phyloP scores from a whole-genome alignment of 92 coral and sea anemone species.

The Virgularia gustaviana region DNA sequence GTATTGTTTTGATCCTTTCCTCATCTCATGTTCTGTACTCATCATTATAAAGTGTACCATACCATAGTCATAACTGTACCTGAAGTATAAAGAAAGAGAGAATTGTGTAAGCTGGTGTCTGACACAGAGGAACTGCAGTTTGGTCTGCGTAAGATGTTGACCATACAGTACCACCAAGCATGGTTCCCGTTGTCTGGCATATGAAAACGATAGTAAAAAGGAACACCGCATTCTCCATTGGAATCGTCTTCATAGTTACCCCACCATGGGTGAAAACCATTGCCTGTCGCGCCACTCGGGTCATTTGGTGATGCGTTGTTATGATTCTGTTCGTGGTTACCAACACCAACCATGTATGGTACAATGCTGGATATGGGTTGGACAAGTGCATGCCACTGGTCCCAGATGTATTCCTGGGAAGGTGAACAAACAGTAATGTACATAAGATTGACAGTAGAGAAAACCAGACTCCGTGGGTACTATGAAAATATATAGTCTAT shows the following conservation, averaged over 20 bases:
- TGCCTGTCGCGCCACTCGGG: conserved; percentile 96
- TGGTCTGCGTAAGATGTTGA: background rate
- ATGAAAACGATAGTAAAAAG: conserved; percentile 90
- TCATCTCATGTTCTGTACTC: conserved; percentile 92
- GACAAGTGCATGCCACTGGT: conserved; percentile 73
- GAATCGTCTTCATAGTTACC: conserved; percentile 77
- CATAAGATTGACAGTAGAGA: background rate
- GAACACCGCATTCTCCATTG: conserved; percentile 98
- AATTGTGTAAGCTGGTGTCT: background rate
- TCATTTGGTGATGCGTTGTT: conserved; percentile 70
- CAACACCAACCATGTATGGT: conserved; percentile 96
- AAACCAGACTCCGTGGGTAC: background rate
- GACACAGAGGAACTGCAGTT: background rate
- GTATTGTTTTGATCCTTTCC: conserved; percentile 72
- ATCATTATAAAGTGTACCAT: conserved; percentile 90
- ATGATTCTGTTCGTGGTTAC: conserved; percentile 95
- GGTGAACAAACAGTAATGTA: background rate
- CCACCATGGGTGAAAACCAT: conserved; percentile 99
- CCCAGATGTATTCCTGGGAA: conserved; percentile 88
- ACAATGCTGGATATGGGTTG: conserved; percentile 78
- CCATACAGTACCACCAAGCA: conserved; percentile 73
- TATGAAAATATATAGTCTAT: background rate
- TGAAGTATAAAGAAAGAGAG: background rate
- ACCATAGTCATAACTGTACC: conserved; percentile 95
- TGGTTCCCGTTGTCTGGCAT: conserved; percentile 94